Conservation (phyloP, 1,140 invertebrate species). For the Catajapyx aquilonaris region DNA sequence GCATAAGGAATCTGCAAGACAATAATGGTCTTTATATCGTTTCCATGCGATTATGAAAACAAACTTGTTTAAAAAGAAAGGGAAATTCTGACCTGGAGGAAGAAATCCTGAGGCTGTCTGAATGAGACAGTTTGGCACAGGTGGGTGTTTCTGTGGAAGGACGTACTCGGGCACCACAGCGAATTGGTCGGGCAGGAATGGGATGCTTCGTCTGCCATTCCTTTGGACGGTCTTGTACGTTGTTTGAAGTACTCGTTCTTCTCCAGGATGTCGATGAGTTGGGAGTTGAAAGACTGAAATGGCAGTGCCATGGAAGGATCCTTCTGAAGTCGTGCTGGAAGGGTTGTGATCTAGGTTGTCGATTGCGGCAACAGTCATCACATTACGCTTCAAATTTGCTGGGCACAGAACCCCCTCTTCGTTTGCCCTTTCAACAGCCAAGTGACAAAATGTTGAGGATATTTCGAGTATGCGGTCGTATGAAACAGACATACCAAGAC, state of each 20-base stretch:
- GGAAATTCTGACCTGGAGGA: too few relatives aligned
- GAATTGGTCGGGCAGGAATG: neutral
- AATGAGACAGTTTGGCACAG: neutral
- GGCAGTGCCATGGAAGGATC: slow-evolving; percentile 12
- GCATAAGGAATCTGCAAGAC: too few relatives aligned
- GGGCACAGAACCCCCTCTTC: slow-evolving; percentile 9
- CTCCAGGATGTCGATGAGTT: neutral
- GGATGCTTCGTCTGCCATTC: neutral
- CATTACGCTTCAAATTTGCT: slow-evolving; percentile 2
- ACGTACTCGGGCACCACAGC: neutral
- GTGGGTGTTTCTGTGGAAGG: neutral
- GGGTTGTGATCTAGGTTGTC: slow-evolving; percentile 15
- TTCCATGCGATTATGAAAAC: too few relatives aligned
- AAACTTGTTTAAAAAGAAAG: too few relatives aligned
- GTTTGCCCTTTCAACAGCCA: too few relatives aligned
- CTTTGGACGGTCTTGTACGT: neutral
- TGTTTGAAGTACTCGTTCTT: neutral
- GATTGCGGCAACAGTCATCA: slow-evolving; percentile 12
- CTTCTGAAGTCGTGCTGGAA: slow-evolving; percentile 7
- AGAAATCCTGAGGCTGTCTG: too few relatives aligned
- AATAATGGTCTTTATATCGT: too few relatives aligned
- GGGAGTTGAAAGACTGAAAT: slow-evolving; percentile 11
- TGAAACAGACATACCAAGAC: too few relatives aligned
- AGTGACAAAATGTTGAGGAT: too few relatives aligned
- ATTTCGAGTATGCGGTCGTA: too few relatives aligned